A percentile compares a stretch with the other conserved stretches of the same genome.
These are phyloP conservation scores for Dascillus cervinus DNA, from an alignment of 2,888 invertebrate genomes.

Conservation along the genomic window DNA sequence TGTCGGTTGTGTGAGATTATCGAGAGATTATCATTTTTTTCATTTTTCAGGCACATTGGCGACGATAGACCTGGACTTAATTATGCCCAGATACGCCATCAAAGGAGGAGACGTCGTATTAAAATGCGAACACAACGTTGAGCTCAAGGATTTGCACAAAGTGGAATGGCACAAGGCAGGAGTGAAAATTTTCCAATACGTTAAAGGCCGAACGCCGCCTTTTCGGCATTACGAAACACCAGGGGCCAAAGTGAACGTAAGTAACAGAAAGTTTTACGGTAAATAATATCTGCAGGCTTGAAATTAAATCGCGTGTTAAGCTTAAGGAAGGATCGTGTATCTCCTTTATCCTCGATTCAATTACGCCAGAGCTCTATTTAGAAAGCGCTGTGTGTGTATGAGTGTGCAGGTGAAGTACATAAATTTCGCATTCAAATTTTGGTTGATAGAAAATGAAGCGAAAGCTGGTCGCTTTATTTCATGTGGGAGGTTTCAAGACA, in stretches of 20 bases:
- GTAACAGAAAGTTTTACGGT: conserved; percentile 33
- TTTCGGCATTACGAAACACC: conserved; percentile 58
- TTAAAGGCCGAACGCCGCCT: conserved; percentile 68
- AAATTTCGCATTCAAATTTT: too few species aligned
- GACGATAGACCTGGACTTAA: conserved; percentile 38
- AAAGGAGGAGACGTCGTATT: conserved; percentile 63
- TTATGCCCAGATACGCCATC: conserved; percentile 57
- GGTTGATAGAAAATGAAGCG: too few species aligned
- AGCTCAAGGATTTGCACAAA: conserved; percentile 66
- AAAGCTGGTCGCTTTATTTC: too few species aligned
- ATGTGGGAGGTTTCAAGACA: too few species aligned
- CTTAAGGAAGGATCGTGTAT: conserved; percentile 9
- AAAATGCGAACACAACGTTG: conserved; percentile 69
- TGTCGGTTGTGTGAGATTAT: too few species aligned
- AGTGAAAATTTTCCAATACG: conserved; percentile 73
- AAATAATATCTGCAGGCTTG: too few species aligned
- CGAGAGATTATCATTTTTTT: neutral
- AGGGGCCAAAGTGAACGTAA: conserved; percentile 72
- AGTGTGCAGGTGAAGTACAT: conserved; percentile 11
- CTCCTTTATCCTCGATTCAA: conserved; percentile 13
- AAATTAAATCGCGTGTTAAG: too few species aligned
- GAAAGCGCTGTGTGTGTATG: too few species aligned
- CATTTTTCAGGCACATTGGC: conserved; percentile 31
- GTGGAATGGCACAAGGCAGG: conserved; percentile 66
- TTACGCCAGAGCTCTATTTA: conserved; percentile 10